phyloP scores from a whole-genome alignment of 1,140 invertebrate genomes.

The Frieseomelitta varia region DNA sequence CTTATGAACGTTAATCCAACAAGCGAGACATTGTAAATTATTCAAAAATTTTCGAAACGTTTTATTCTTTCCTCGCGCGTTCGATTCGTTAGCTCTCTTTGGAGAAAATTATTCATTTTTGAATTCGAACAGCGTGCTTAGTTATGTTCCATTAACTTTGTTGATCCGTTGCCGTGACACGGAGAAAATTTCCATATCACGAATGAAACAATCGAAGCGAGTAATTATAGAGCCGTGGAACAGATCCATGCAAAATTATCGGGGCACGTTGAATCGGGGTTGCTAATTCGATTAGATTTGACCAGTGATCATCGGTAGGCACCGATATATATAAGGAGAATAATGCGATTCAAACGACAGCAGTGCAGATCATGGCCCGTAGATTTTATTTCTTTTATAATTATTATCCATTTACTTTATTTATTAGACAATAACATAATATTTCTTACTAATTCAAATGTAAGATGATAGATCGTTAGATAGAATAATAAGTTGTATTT shows the following conservation, averaged over 20 bases:
- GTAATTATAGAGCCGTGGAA: constrained; percentile 40
- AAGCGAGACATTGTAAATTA: too few relatives aligned
- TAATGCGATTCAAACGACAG: too few relatives aligned
- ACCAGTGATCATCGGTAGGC: too few relatives aligned
- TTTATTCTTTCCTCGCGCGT: background rate
- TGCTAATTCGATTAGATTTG: constrained; percentile 15
- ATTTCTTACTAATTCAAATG: background rate
- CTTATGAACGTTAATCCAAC: too few relatives aligned
- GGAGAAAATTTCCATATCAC: constrained; percentile 30
- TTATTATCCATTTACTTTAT: too few relatives aligned
- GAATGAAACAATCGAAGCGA: constrained; percentile 41
- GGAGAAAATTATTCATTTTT: constrained; percentile 23
- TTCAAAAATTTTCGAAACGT: background rate
- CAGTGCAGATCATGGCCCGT: too few relatives aligned
- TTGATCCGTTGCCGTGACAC: constrained; percentile 15
- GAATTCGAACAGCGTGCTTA: background rate
- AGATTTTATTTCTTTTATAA: too few relatives aligned
- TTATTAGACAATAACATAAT: background rate
- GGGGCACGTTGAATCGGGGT: background rate
- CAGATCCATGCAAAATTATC: constrained; percentile 17
- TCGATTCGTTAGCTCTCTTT: background rate
- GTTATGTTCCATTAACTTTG: constrained; percentile 44
- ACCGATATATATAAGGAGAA: too few relatives aligned
- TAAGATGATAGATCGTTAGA: background rate
- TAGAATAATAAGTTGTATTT: background rate